These are phyloP conservation scores for Chaenodraco wilsoni DNA, from an alignment of 2,797 vertebrate genomes.

Conservation along the genomic window DNA sequence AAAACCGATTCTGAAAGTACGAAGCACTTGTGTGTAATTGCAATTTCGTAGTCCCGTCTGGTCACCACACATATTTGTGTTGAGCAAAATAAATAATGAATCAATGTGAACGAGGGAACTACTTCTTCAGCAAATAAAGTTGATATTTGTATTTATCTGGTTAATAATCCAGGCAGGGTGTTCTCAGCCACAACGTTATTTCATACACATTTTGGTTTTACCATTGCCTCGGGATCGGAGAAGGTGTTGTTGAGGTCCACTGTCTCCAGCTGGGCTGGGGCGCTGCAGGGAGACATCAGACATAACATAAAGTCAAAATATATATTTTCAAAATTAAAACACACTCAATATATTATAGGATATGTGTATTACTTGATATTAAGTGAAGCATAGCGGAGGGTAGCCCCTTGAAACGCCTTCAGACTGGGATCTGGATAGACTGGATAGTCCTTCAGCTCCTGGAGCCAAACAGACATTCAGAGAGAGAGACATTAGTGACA, in stretches of 20 bases:
- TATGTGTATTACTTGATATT: constrained; percentile 88
- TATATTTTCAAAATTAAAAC: constrained; percentile 1
- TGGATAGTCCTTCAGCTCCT: constrained; percentile 94
- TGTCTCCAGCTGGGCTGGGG: constrained; percentile 88
- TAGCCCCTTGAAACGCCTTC: constrained; percentile 96
- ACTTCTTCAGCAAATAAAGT: not conserved
- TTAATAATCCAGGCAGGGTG: not conserved
- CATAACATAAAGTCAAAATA: not conserved
- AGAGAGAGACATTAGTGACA: not conserved
- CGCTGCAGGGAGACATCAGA: constrained; percentile 76
- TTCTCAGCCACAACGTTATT: not conserved
- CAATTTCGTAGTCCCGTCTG: not conserved
- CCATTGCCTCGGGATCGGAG: constrained; percentile 93
- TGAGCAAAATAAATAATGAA: constrained; percentile 2
- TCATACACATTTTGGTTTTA: constrained; percentile 63
- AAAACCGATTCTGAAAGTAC: no score
- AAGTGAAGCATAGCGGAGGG: constrained; percentile 93
- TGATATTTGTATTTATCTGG: no score
- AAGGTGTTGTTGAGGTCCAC: constrained; percentile 91
- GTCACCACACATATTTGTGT: not conserved
- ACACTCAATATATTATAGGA: not conserved
- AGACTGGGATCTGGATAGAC: constrained; percentile 96
- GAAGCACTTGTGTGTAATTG: not conserved
- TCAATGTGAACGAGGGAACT: not conserved
- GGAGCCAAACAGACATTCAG: constrained; percentile 54